Evolutionary conservation across 2,797 vertebrate species (phyloP), one percentile per base, ranked within the genome.

Genomic region (Enteromius trimaculatus): DNA sequence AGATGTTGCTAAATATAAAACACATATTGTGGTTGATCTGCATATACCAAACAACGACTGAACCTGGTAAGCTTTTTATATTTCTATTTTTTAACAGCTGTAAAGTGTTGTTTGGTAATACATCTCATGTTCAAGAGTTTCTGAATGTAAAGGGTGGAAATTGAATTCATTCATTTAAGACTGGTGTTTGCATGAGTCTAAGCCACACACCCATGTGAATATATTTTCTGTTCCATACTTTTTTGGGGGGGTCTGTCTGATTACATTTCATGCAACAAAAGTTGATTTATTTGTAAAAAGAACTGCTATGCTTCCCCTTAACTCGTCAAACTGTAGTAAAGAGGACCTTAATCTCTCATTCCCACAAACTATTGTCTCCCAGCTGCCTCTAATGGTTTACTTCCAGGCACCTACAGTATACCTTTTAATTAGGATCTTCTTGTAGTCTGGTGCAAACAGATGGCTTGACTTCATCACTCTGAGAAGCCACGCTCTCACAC

Each of bases 1-100:
- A 97, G 95, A 99, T 99, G 98, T 90, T 95, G 91, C 91, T 95
- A 91, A 95, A 95, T 91, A 93, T 98, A 92, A 97, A 95, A 90
- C 95, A 94, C 86, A 93, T 98, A 92, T 93, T 98, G 90, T 98
- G 97, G 97, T 94, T 99, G 86, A 96, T 86, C 87, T 97, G 92
- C 85, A 91, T 95, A 0, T 94, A 95, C 87, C 92, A 93, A 90
- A 90, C 95, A 91, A 93, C 93, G 42, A 86, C 90, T 75, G 94
- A 88, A 87, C 88, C 90, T 88, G 91, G 95, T 95, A 92, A 88
- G 94, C 87, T 79, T 42, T 21, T 69, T 26, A 19, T 86, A 16
- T 51, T 69, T 49, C 44, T 49, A 26, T 17, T 4, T 71, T 55
- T 51, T 6, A 65, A 39, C 29, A 60, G 21, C 29, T 47, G 44